A percentile compares a stretch with the other conserved stretches of the same genome.
These are phyloP conservation scores for Galendromus occidentalis DNA, from an alignment of 1,140 invertebrate genomes.

Conservation along the genomic window DNA sequence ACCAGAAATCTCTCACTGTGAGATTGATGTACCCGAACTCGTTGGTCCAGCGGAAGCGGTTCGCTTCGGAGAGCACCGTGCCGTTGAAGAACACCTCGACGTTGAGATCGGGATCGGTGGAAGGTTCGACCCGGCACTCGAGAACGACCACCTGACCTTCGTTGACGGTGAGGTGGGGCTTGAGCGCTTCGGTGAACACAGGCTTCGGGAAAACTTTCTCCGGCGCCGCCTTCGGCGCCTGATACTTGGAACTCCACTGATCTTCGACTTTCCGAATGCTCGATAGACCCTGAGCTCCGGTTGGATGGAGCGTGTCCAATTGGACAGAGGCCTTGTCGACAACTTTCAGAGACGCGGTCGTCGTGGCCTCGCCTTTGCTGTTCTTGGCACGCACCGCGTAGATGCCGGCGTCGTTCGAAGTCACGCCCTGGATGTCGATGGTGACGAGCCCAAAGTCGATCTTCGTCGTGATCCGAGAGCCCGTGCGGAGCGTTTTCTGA, in stretches of 20 bases:
- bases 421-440: slow-evolving; percentile 55
- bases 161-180: slow-evolving; percentile 55
- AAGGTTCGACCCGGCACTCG: slow-evolving; percentile 79
- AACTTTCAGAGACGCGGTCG: slow-evolving; percentile 51
- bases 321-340: slow-evolving; percentile 46
- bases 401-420: slow-evolving; percentile 68
- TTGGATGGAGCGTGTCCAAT: slow-evolving; percentile 70
- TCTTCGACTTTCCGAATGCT: slow-evolving; percentile 63
- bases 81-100: slow-evolving; percentile 88
- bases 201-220: slow-evolving; percentile 53
- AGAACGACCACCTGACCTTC: slow-evolving; percentile 77
- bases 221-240: slow-evolving; percentile 14
- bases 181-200: slow-evolving; percentile 59
- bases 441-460: slow-evolving; percentile 75
- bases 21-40: slow-evolving; percentile 83
- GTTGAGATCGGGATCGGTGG: slow-evolving; percentile 84
- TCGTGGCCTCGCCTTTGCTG: slow-evolving; percentile 54
- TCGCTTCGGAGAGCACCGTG: slow-evolving; percentile 55
- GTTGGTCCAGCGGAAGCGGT: slow-evolving; percentile 52
- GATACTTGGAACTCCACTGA: slow-evolving; percentile 31
- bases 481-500: slow-evolving; percentile 18
- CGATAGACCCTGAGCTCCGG: slow-evolving; percentile 56
- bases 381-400: slow-evolving; percentile 82
- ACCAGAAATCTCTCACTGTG: slow-evolving; percentile 66
- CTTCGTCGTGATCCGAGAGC: slow-evolving; percentile 25